These are phyloP conservation scores for Dicaeum eximium DNA, from an alignment of 2,113 vertebrate species.

Conservation along the genomic window DNA sequence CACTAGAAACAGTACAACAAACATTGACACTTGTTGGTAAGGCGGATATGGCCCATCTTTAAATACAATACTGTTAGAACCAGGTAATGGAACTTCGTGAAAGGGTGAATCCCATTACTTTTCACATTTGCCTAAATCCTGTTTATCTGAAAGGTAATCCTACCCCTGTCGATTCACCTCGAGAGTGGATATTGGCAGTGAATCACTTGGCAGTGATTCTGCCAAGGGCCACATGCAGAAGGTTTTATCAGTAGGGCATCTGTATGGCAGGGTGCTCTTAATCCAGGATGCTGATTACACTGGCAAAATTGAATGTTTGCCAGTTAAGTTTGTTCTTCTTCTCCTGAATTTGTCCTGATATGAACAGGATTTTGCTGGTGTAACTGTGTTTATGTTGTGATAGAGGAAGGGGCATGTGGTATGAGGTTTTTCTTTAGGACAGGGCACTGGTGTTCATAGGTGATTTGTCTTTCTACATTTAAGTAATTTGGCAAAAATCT, in stretches of 20 bases:
- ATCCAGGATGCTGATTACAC: background rate
- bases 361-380: background rate
- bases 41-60: background rate
- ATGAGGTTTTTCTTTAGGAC: background rate
- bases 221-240: background rate
- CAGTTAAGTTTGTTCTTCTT: background rate
- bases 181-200: background rate
- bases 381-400: background rate
- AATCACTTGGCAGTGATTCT: background rate
- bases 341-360: background rate
- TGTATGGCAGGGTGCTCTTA: background rate
- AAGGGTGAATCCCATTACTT: background rate
- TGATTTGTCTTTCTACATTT: background rate
- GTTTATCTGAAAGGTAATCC: background rate
- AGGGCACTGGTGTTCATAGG: background rate
- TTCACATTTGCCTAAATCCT: background rate
- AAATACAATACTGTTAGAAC: background rate
- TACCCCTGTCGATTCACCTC: background rate
- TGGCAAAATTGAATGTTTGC: background rate
- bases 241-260: background rate
- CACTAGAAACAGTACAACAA: background rate
- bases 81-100: background rate
- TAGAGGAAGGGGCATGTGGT: background rate
- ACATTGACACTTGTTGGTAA: background rate
- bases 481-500: background rate